A percentile compares a stretch with the other conserved stretches of the same genome.
Evolutionary conservation across 1,140 invertebrate species (phyloP).

Genomic region (Piezodorus guildinii): DNA sequence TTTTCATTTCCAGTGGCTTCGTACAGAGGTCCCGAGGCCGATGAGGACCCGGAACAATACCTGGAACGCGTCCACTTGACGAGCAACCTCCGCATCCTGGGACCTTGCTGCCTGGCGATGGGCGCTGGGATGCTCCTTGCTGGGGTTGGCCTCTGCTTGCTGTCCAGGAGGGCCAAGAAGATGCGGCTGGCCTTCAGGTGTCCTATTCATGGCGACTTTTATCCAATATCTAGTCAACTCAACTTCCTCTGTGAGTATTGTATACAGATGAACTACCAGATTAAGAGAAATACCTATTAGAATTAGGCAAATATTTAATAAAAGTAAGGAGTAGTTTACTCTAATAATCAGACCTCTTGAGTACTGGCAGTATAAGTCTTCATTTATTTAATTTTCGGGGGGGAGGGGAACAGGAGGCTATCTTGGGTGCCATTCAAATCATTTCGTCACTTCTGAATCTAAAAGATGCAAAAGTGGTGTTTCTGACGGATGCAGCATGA

Average conservation of each 20-base stretch:
- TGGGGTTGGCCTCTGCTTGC: slow-evolving; percentile 46
- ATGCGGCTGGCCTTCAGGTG: slow-evolving; percentile 61
- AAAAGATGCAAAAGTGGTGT: too few relatives aligned
- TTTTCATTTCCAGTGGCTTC: slow-evolving; percentile 47
- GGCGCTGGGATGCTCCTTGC: slow-evolving; percentile 53
- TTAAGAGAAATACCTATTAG: too few relatives aligned
- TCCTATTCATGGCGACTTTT: slow-evolving; percentile 64
- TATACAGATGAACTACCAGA: too few relatives aligned
- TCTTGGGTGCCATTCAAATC: too few relatives aligned
- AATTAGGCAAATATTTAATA: too few relatives aligned
- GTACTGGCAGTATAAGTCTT: too few relatives aligned
- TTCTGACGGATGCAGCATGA: too few relatives aligned
- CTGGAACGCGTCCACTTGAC: slow-evolving; percentile 56
- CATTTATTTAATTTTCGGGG: too few relatives aligned
- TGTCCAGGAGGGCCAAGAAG: slow-evolving; percentile 51
- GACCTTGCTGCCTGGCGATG: slow-evolving; percentile 57
- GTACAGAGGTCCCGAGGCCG: slow-evolving; percentile 54
- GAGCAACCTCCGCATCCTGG: slow-evolving; percentile 55
- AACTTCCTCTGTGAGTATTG: not conserved
- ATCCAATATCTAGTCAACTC: slow-evolving; percentile 35
- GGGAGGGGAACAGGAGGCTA: too few relatives aligned
- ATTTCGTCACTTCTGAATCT: too few relatives aligned
- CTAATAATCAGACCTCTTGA: too few relatives aligned
- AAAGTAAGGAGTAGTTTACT: too few relatives aligned
- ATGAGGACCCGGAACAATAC: slow-evolving; percentile 55